Evolutionary conservation across 2,113 vertebrate genomes (phyloP).

Genomic region (Geococcyx californianus): DNA sequence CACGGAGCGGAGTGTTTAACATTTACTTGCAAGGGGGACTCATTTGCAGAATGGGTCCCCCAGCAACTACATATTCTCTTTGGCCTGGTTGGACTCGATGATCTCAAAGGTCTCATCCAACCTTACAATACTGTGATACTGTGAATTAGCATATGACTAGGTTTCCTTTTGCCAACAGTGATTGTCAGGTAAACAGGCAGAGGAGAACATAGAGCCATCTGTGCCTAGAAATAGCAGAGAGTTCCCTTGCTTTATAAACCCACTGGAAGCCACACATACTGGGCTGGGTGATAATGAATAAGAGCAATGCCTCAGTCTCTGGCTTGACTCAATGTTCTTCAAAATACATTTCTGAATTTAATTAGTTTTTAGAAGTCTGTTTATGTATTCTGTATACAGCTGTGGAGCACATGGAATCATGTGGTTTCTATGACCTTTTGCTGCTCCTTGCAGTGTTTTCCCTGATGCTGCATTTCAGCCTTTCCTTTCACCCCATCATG

Average conservation of each 20-base stretch:
- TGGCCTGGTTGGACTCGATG: background rate
- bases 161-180: background rate
- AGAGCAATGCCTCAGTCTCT: background rate
- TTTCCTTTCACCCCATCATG: background rate
- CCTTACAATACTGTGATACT: too few species aligned
- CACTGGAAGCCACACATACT: background rate
- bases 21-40: background rate
- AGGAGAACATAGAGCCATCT: background rate
- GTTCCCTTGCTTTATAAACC: background rate
- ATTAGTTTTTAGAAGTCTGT: constrained; percentile 22
- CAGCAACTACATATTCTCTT: background rate
- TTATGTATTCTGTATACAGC: background rate
- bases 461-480: background rate
- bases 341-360: background rate
- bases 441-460: background rate
- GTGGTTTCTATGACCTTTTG: background rate
- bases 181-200: background rate
- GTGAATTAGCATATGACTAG: background rate
- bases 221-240: background rate
- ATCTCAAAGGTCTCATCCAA: too few species aligned
- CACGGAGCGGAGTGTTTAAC: rapidly evolving
- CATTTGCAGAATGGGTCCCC: background rate
- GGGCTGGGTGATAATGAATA: background rate
- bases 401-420: constrained; percentile 7
- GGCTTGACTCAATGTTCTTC: background rate